Conservation (phyloP, 1,140 invertebrate genomes). For the Leptopilina clavipes region DNA sequence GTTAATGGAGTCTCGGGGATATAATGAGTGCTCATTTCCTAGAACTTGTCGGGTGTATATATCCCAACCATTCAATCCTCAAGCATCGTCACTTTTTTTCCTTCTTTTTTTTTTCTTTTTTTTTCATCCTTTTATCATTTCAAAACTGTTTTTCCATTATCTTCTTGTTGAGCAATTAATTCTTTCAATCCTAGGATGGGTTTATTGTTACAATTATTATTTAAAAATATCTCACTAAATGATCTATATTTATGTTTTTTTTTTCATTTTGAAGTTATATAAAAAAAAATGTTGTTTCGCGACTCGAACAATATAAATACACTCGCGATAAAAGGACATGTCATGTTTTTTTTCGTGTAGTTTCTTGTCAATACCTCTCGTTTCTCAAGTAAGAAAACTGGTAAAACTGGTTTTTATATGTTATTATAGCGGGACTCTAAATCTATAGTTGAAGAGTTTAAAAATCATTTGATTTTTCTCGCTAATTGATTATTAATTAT, state of each 20-base stretch:
- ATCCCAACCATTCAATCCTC: background rate
- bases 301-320: background rate
- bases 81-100: background rate
- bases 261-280: background rate
- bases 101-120: background rate
- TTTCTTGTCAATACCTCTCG: slow-evolving; percentile 1
- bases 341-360: background rate
- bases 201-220: background rate
- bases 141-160: background rate
- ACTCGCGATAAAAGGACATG: background rate
- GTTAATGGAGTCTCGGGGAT: background rate
- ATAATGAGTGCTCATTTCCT: slow-evolving; percentile 14
- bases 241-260: background rate
- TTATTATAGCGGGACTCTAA: background rate
- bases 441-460: background rate
- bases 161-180: background rate
- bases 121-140: background rate
- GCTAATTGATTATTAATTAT: background rate
- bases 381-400: slow-evolving; percentile 2
- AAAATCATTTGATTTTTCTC: background rate
- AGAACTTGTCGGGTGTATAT: background rate
- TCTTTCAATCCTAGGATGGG: background rate
- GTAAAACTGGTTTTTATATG: slow-evolving; percentile 3
- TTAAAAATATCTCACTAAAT: background rate
- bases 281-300: background rate